Evolutionary conservation across 2,888 invertebrate species (phyloP).

Genomic region (Schizotus pectinicornis): DNA sequence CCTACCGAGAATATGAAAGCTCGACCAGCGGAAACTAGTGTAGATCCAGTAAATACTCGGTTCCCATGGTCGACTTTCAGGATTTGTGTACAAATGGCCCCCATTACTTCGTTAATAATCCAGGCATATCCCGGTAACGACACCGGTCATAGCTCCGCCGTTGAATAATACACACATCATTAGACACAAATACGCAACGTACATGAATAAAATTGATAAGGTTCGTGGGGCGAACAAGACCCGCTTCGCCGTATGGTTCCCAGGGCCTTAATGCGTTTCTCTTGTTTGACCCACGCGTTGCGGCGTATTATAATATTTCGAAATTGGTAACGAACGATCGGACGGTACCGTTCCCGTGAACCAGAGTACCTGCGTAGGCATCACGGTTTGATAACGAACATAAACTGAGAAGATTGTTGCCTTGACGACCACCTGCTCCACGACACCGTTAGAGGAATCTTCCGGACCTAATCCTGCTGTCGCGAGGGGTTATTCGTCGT

Average conservation of each 20-base stretch:
- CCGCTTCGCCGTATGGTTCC: background rate
- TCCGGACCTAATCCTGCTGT: background rate
- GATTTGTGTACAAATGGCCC: slow-evolving; percentile 6
- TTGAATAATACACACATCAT: slow-evolving; percentile 5
- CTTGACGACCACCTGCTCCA: too few species aligned
- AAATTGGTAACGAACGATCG: background rate
- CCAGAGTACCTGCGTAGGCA: too few species aligned
- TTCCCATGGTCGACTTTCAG: too few species aligned
- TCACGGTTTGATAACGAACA: too few species aligned
- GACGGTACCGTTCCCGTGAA: background rate
- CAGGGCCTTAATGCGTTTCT: slow-evolving; percentile 1
- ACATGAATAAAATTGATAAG: slow-evolving; percentile 12
- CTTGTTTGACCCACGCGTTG: background rate
- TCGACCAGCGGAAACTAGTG: too few species aligned
- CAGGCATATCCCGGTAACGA: background rate
- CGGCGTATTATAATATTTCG: background rate
- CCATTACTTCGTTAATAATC: slow-evolving; percentile 6
- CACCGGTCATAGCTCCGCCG: slow-evolving; percentile 1
- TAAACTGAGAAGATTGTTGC: too few species aligned
- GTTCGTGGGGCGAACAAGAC: slow-evolving; percentile 6
- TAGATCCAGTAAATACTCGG: too few species aligned
- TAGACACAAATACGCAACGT: background rate
- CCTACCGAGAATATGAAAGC: too few species aligned
- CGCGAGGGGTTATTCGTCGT: background rate
- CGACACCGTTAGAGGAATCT: background rate